These are phyloP conservation scores for Lycocorax pyrrhopterus DNA, from an alignment of 2,113 vertebrate genomes.

Conservation along the genomic window DNA sequence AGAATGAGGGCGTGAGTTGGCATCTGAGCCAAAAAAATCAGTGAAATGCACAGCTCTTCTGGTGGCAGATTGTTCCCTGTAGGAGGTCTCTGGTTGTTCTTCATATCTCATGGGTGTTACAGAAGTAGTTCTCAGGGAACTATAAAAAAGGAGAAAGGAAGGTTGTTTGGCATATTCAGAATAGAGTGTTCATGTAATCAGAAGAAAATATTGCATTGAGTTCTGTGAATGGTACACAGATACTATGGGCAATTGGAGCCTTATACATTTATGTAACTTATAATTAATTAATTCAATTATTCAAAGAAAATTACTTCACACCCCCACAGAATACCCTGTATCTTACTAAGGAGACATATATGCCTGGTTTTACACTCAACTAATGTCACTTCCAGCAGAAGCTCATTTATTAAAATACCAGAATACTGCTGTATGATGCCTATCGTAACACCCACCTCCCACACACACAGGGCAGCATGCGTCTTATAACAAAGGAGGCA, in stretches of 20 bases:
- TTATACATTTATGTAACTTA: conserved; percentile 39
- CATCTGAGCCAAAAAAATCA: conserved; percentile 30
- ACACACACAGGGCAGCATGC: conserved; percentile 12
- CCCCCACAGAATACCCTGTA: conserved; percentile 41
- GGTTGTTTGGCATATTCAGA: conserved; percentile 41
- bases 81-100: conserved; percentile 55
- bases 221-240: conserved; percentile 62
- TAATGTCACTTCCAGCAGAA: conserved; percentile 57
- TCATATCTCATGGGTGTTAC: conserved; percentile 48
- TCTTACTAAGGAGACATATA: conserved; percentile 53
- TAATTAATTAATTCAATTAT: conserved; percentile 67
- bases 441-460: conserved; percentile 60
- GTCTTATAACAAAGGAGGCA: conserved; percentile 43
- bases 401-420: conserved; percentile 60
- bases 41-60: conserved; percentile 34
- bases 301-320: conserved; percentile 53
- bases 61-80: conserved; percentile 52
- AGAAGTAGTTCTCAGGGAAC: conserved; percentile 34
- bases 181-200: conserved; percentile 50
- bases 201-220: conserved; percentile 46
- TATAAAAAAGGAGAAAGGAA: conserved; percentile 30
- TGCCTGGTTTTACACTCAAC: conserved; percentile 47
- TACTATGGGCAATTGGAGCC: conserved; percentile 44
- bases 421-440: conserved; percentile 51
- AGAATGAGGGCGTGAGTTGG: conserved; percentile 9